These are phyloP conservation scores for Cryptoprocta ferox DNA, from an alignment of 2,797 vertebrate genomes.

Conservation along the genomic window DNA sequence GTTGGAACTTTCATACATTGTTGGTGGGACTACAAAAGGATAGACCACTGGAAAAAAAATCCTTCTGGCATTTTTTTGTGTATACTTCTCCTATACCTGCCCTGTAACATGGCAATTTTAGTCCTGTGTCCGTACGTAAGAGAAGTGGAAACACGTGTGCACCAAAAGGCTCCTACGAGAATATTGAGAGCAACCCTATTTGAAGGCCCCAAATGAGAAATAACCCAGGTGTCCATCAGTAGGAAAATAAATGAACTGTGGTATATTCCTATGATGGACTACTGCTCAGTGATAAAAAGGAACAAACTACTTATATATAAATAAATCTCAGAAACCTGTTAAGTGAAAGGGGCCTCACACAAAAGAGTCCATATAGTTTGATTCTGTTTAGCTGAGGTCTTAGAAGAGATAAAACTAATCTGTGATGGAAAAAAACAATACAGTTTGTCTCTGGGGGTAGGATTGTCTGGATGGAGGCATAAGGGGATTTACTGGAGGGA, in stretches of 20 bases:
- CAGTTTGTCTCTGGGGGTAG: not conserved
- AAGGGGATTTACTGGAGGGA: not conserved
- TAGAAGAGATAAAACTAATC: not conserved
- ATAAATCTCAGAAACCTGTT: not conserved
- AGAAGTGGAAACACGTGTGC: not conserved
- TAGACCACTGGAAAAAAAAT: not conserved
- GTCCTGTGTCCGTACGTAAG: not conserved
- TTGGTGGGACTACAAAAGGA: not conserved
- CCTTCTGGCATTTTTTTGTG: not conserved
- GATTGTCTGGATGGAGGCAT: not conserved
- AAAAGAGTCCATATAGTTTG: not conserved
- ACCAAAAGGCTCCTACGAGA: not conserved
- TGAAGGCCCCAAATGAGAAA: not conserved
- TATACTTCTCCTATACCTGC: not conserved
- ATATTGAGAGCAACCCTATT: not conserved
- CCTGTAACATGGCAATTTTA: not conserved
- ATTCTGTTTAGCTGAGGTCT: not conserved
- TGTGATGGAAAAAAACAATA: not conserved
- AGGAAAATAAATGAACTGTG: not conserved
- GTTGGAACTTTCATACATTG: not conserved
- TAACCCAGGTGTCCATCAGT: not conserved
- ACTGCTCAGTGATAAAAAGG: not conserved
- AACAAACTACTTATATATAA: not conserved
- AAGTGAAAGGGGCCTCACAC: not conserved
- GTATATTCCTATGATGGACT: not conserved